Base-by-base conservation (phyloP, 2,113 vertebrate genomes). In the Esox niger region DNA sequence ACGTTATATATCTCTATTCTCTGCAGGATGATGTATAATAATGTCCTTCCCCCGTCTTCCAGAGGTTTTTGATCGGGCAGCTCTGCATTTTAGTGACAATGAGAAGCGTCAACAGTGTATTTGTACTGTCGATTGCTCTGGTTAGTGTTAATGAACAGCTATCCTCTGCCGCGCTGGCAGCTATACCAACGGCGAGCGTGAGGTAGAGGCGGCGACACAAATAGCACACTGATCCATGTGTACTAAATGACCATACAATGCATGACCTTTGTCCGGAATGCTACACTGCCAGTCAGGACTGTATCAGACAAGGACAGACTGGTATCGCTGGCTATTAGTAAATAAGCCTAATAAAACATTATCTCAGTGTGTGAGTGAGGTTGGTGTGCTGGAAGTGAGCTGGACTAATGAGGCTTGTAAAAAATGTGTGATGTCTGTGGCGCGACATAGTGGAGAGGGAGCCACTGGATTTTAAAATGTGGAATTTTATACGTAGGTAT, bases 341-440 rank as follows among this genome's bases (percentile, higher is more conserved):
- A 32, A 52, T 49, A 21, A 23, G 29, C 49, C 10, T 66, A 17
- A 52, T 13, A 31, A n/a, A n/a, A 52, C 31, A 66, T 4, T 17
- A 15, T 43, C 3, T 4, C 38, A 54, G 27, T 31, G 23, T 54
- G 49, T 55, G 47, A 23, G 29, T 66, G 33, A 66, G 47, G 21
- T 47, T 15, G 9, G 25, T 29, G 38, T 49, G 62, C 46, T 47
- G 62, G 23, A 64, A 64, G 47, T 64, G 47, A 32, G 29, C 27
- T 5, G 17, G 23, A 25, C 10, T 57, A 57, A 57, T 57, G 26
- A 30, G 26, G 8, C 55, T 17, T 25, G 21, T 15, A 25, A 46
- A 66, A 21, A 29, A 26, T 23, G 20, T 52, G 10, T 32, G 47
- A 54, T 66, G 64, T 66, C 64, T 54, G 38, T 31, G 17, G 11